Conservation (phyloP, 2,888 invertebrate species). For the Microplitis deprimator region DNA sequence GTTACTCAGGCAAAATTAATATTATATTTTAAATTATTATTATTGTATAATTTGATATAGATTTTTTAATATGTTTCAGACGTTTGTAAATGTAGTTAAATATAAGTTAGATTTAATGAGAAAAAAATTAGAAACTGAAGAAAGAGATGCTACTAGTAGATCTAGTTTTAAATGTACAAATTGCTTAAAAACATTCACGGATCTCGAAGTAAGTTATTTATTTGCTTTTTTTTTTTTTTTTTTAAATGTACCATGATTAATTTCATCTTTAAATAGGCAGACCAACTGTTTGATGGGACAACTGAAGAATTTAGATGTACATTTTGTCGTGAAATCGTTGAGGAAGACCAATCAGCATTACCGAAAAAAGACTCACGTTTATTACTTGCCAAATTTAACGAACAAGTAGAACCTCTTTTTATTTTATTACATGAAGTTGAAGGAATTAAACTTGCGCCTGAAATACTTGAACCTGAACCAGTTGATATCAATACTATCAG, state of each 20-base stretch:
- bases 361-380: conserved; percentile 94
- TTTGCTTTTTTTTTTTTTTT: neutral
- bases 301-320: conserved; percentile 92
- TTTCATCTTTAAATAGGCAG: conserved; percentile 75
- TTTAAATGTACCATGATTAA: neutral
- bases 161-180: conserved; percentile 95
- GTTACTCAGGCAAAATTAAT: neutral
- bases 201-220: conserved; percentile 81
- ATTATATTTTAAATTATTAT: neutral
- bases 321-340: conserved; percentile 89
- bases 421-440: conserved; percentile 91
- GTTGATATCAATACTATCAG: conserved; percentile 89
- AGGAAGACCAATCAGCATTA: conserved; percentile 94
- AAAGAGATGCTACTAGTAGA: conserved; percentile 93
- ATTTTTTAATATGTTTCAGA: conserved; percentile 68
- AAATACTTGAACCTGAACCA: conserved; percentile 95
- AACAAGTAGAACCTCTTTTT: conserved; percentile 94
- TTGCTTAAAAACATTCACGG: conserved; percentile 95
- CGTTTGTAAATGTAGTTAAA: conserved; percentile 97
- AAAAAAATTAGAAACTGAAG: conserved; percentile 95
- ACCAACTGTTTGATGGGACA: conserved; percentile 88
- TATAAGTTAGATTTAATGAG: conserved; percentile 97
- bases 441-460: conserved; percentile 92
- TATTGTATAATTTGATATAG: neutral
- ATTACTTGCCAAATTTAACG: conserved; percentile 92